phyloP scores from a whole-genome alignment of 2,797 vertebrate genomes.

The Rhynchonycteris naso region DNA sequence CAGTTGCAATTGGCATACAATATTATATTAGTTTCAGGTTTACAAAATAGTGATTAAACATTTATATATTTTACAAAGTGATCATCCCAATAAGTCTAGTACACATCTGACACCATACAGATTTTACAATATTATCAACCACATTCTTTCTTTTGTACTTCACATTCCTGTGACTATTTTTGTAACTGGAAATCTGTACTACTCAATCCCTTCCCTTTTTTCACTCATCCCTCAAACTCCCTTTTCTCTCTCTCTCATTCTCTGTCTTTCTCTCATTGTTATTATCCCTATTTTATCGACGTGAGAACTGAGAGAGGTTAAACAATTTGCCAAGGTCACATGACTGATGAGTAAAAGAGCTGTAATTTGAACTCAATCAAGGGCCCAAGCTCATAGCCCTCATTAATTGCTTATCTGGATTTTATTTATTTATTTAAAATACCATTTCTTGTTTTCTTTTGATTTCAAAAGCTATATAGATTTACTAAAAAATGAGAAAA shows the following conservation, averaged over 20 bases:
- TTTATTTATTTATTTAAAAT: constrained; percentile 17
- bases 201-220: neutral
- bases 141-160: neutral
- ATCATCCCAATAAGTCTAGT: neutral
- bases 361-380: neutral
- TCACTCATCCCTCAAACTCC: too few relatives aligned
- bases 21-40: neutral
- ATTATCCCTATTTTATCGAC: neutral
- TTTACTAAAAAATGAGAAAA: neutral
- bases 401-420: neutral
- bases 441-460: neutral
- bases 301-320: neutral
- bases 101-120: neutral
- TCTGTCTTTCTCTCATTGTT: neutral
- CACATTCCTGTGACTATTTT: neutral
- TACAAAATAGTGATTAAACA: neutral
- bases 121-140: neutral
- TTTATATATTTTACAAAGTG: neutral
- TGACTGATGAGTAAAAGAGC: neutral
- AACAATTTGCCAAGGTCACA: neutral
- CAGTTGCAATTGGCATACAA: neutral
- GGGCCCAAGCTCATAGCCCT: neutral
- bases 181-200: neutral
- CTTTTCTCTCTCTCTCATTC: neutral
- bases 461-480: neutral